Percentiles rank a stretch among this genome's conserved stretches.
Evolutionary conservation across 2,888 invertebrate species (phyloP).

Genomic region (Mythimna vitellina): DNA sequence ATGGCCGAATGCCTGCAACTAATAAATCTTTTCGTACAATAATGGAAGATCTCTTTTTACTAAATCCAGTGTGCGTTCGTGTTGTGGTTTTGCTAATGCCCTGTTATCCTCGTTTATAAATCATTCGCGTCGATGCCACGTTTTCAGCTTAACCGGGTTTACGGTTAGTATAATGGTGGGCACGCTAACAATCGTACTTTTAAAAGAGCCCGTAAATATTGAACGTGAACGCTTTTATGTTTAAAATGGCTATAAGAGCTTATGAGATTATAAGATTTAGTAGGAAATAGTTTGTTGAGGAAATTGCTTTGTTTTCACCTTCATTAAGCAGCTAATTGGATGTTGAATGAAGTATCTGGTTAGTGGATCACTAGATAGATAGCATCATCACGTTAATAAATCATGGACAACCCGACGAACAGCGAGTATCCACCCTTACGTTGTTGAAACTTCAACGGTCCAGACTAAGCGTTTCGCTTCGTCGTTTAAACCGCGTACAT

Average conservation of each 20-base stretch:
- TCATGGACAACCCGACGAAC: too few relatives aligned
- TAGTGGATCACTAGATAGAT: neutral
- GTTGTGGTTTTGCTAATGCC: conserved; percentile 84
- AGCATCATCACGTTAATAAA: too few relatives aligned
- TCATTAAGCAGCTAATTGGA: conserved; percentile 16
- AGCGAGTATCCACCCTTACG: too few relatives aligned
- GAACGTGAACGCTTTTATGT: conserved; percentile 62
- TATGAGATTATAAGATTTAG: conserved; percentile 41
- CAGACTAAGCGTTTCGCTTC: too few relatives aligned
- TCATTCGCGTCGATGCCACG: conserved; percentile 84
- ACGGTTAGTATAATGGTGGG: conserved; percentile 63
- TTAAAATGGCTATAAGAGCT: conserved; percentile 42
- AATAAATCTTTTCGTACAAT: conserved; percentile 78
- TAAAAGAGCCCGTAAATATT: conserved; percentile 70
- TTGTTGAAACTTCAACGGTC: too few relatives aligned
- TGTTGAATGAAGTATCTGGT: neutral
- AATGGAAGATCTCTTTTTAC: conserved; percentile 81
- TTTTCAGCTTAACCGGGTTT: conserved; percentile 68
- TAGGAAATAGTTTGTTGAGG: conserved; percentile 42
- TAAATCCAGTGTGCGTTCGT: conserved; percentile 81
- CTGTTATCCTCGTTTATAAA: conserved; percentile 84
- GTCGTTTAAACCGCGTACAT: too few relatives aligned
- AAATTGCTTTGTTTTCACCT: conserved; percentile 36
- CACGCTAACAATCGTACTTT: conserved; percentile 71
- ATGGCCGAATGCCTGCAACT: conserved; percentile 48